A percentile compares a stretch with the other conserved stretches of the same genome.
Evolutionary conservation across 2,888 invertebrate genomes (phyloP).

Genomic region (Xanthorhoe spadicearia): DNA sequence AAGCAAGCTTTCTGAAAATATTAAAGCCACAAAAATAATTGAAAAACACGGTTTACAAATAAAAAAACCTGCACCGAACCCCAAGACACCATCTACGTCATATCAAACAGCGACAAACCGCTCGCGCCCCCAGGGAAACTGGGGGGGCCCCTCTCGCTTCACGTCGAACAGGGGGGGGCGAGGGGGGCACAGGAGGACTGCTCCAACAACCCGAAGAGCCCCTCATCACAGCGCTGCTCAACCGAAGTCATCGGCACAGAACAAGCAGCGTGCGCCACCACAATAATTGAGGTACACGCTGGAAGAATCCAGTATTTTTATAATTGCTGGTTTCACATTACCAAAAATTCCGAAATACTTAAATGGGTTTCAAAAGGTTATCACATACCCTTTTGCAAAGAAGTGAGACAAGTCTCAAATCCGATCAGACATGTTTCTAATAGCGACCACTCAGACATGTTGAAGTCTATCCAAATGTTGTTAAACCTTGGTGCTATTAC

Average conservation of each 20-base stretch:
- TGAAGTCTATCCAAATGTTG: slow-evolving; percentile 35
- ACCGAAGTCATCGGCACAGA: not conserved
- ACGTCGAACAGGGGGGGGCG: slow-evolving; percentile 33
- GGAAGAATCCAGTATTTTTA: slow-evolving; percentile 29
- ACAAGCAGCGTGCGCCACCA: slow-evolving; percentile 3
- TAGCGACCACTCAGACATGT: slow-evolving; percentile 24
- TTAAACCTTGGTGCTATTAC: slow-evolving; percentile 39
- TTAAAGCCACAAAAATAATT: slow-evolving; percentile 13
- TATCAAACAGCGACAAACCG: not conserved
- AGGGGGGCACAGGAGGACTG: slow-evolving; percentile 12
- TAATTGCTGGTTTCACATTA: slow-evolving; percentile 38
- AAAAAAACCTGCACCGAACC: not conserved
- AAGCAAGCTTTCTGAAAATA: slow-evolving; percentile 14
- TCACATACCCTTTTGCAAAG: slow-evolving; percentile 13
- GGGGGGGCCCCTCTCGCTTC: slow-evolving; percentile 15
- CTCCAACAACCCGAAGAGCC: slow-evolving; percentile 3
- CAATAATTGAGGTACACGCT: slow-evolving; percentile 7
- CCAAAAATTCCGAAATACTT: slow-evolving; percentile 29
- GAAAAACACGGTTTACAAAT: slow-evolving; percentile 19
- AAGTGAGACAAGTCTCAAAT: slow-evolving; percentile 13
- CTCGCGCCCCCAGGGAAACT: slow-evolving; percentile 15
- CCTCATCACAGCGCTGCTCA: not conserved
- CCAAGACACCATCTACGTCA: not conserved
- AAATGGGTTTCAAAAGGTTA: slow-evolving; percentile 35
- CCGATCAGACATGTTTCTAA: slow-evolving; percentile 14